phyloP scores from a whole-genome alignment of 2,888 invertebrate species.

The Hemistola chrysoprasaria region DNA sequence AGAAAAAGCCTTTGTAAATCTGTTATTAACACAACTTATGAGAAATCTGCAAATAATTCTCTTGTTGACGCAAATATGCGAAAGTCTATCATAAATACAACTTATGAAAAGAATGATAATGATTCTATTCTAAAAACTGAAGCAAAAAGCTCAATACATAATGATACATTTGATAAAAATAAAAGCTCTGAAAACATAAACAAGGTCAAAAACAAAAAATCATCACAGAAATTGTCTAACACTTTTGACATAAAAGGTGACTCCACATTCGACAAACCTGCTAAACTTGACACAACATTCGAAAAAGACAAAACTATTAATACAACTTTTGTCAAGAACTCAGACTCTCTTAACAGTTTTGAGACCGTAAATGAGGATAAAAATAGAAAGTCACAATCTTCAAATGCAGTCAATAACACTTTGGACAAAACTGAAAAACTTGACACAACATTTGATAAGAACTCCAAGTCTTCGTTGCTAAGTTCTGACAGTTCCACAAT shows the following conservation, averaged over 20 bases:
- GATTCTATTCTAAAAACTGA: constrained; percentile 3
- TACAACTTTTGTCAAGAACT: constrained; percentile 44
- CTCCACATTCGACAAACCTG: constrained; percentile 43
- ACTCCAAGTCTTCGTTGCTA: constrained; percentile 50
- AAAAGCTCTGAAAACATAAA: constrained; percentile 6
- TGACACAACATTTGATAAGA: constrained; percentile 53
- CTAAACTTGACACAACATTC: constrained; percentile 45
- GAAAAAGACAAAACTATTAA: constrained; percentile 41
- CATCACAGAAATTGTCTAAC: constrained; percentile 8
- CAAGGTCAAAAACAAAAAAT: constrained; percentile 9
- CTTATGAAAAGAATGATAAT: constrained; percentile 22
- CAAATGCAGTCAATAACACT: no score
- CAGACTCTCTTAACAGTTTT: no score
- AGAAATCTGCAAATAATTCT: constrained; percentile 10
- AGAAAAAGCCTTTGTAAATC: background rate
- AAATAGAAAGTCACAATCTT: no score
- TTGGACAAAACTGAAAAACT: constrained; percentile 39
- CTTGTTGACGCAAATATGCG: background rate
- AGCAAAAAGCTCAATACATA: constrained; percentile 2
- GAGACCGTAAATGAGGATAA: no score
- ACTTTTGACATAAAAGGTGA: constrained; percentile 11
- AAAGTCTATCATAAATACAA: constrained; percentile 20
- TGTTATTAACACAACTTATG: constrained; percentile 13
- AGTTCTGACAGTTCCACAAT: constrained; percentile 44
- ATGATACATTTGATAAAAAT: constrained; percentile 9